A percentile compares a stretch with the other conserved stretches of the same genome.
These are phyloP conservation scores for Pomacea maculata DNA, from an alignment of 1,140 invertebrate genomes.

Conservation along the genomic window DNA sequence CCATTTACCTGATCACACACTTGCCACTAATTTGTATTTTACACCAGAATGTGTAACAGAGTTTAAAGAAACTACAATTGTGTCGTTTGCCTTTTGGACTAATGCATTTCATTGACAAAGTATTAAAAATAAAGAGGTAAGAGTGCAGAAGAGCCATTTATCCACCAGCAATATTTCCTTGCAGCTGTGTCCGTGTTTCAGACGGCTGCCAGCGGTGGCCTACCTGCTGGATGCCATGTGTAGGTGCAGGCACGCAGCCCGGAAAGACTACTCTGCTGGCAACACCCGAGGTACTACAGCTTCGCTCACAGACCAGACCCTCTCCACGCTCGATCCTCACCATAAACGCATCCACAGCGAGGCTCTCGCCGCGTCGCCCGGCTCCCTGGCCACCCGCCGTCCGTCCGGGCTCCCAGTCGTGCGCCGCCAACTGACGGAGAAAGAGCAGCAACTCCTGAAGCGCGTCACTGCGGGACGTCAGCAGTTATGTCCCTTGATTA, in stretches of 20 bases:
- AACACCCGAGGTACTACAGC: not conserved
- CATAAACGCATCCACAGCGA: not conserved
- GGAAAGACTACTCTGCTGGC: conserved; percentile 11
- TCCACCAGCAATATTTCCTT: conserved; percentile 15
- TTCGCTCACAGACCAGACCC: conserved; percentile 22
- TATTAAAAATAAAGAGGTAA: no score
- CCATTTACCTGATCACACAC: no score
- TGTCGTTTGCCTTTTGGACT: no score
- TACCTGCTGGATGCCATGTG: conserved; percentile 7
- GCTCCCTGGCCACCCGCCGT: conserved; percentile 21
- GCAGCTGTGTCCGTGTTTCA: conserved; percentile 25
- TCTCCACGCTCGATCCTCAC: conserved; percentile 15
- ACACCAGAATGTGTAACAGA: no score
- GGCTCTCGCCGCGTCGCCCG: not conserved
- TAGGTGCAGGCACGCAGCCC: not conserved
- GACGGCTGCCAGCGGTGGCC: conserved; percentile 25
- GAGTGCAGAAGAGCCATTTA: no score
- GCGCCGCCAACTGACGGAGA: conserved; percentile 25
- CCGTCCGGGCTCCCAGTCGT: conserved; percentile 33
- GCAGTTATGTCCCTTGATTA: no score
- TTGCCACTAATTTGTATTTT: no score
- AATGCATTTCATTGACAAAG: no score
- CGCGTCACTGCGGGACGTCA: conserved; percentile 9
- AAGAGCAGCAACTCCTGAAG: conserved; percentile 23
- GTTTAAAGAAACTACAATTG: no score